Evolutionary conservation across 2,113 vertebrate genomes (phyloP), one percentile per base, ranked within the genome.

Genomic region (Falcunculus frontatus): DNA sequence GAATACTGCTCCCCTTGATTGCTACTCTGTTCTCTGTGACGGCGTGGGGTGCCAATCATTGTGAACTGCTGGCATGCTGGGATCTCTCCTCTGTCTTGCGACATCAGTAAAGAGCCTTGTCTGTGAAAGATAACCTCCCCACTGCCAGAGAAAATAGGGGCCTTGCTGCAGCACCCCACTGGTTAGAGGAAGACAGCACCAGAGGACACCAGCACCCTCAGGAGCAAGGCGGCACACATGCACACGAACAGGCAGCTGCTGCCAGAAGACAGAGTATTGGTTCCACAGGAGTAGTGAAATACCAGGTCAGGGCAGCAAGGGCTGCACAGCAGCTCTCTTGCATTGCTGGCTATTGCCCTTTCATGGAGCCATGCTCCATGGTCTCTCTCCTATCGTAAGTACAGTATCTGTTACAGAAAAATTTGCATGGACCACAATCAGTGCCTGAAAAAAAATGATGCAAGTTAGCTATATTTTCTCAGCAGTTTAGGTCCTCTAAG

Each of bases 361-460:
- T 10, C 23, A 19, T 6, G 16, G 35, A 16, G 14, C 22, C 41
- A 57, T 18, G 32, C 49, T 47, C 39, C 29, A 12, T 13, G 29
- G 12, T 69, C 33, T 84, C 1, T 1, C 13, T 67, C 16, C 39
- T 80, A 26, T 39, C 0, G 0, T 13, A 73, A 67, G 6, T 6
- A 25, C 12, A 27, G 11, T 7, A 39, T 8, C 33, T 55, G 87
- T 57, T 15, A 49, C 25, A 52, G 60, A 75, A 83, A 56, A 15
- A 7, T 53, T 69, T 59, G 26, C 1, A 1, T 55, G 32, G 52
- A 63, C 16, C 14, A 50, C 20, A 60, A 20, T 5, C 32, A 35
- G 15, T n/a, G 30, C 29, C 57, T 76, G 47, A 56, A 72, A 29
- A 11, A 11, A 87, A 68, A 30, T 21, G 4, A n/a, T 87, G 22